These are phyloP conservation scores for Sycophaga agraensis DNA, from an alignment of 1,140 invertebrate genomes.

Conservation along the genomic window DNA sequence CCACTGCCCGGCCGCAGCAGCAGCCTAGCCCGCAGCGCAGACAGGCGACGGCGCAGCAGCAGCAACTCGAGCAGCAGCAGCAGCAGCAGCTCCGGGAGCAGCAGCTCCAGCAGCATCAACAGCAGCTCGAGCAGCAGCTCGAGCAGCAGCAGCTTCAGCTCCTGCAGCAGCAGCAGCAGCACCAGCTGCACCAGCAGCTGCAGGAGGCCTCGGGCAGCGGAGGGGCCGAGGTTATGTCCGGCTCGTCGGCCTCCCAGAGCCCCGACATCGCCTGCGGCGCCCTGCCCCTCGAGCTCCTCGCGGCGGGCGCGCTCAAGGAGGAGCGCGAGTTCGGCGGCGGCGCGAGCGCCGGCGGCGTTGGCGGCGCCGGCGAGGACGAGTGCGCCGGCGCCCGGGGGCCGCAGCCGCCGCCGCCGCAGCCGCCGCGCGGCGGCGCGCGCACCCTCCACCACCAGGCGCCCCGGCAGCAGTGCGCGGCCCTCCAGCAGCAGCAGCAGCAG, in stretches of 20 bases:
- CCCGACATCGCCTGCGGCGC: slow-evolving; percentile 58
- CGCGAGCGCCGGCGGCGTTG: too few species aligned
- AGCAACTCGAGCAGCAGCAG: slow-evolving; percentile 22
- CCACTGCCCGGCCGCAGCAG: background rate
- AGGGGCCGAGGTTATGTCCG: slow-evolving; percentile 53
- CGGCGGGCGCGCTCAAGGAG: slow-evolving; percentile 56
- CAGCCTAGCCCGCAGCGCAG: slow-evolving; percentile 43
- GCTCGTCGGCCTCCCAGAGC: slow-evolving; percentile 56
- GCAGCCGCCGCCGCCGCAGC: too few species aligned
- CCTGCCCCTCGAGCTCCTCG: slow-evolving; percentile 56
- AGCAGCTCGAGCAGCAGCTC: background rate
- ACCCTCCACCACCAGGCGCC: slow-evolving; percentile 40
- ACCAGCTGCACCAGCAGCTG: slow-evolving; percentile 27
- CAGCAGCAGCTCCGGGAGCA: background rate
- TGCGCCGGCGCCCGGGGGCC: too few species aligned
- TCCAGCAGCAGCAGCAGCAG: slow-evolving; percentile 17
- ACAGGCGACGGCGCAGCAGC: slow-evolving; percentile 24
- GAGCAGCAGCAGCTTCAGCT: background rate
- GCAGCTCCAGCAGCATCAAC: slow-evolving; percentile 2
- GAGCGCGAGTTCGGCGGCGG: slow-evolving; percentile 52
- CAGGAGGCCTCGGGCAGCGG: slow-evolving; percentile 37
- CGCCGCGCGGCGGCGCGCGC: slow-evolving; percentile 36
- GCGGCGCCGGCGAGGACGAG: too few species aligned
- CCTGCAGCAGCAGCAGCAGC: slow-evolving; percentile 30
- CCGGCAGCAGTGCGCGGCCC: too few species aligned